Evolutionary conservation across 2,113 vertebrate genomes (phyloP).

Genomic region (Oncorhynchus nerka): DNA sequence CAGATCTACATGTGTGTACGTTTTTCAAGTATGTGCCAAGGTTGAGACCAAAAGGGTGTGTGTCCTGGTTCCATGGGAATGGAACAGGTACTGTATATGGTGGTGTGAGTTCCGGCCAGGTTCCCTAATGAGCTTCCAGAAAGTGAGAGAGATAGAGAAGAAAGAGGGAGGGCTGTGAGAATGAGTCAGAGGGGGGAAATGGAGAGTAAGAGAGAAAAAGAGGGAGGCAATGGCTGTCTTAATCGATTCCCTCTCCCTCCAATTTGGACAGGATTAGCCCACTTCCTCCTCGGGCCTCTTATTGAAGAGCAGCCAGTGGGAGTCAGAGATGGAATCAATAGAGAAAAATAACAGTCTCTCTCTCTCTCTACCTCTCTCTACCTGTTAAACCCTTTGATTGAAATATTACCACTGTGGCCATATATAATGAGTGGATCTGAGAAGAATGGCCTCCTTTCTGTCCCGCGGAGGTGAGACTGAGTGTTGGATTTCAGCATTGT

Average conservation of each 20-base stretch:
- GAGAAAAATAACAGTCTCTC: constrained; percentile 64
- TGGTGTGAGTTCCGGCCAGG: constrained; percentile 37
- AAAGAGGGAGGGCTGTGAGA: background rate
- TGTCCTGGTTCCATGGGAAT: constrained; percentile 20
- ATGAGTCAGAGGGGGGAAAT: background rate
- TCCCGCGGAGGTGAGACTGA: constrained; percentile 50
- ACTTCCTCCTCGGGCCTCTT: constrained; percentile 66
- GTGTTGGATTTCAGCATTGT: constrained; percentile 66
- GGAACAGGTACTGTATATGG: constrained; percentile 22
- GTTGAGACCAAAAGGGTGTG: background rate
- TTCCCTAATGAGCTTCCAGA: too few species aligned
- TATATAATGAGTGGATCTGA: constrained; percentile 32
- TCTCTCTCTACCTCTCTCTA: background rate
- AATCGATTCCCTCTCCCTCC: constrained; percentile 67
- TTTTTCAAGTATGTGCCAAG: too few species aligned
- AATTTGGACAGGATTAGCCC: constrained; percentile 74
- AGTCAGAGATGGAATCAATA: constrained; percentile 70
- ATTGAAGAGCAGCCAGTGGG: constrained; percentile 66
- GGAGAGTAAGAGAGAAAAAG: constrained; percentile 39
- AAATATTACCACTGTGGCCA: constrained; percentile 56
- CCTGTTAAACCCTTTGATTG: constrained; percentile 71
- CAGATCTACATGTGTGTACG: background rate
- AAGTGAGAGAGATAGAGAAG: too few species aligned
- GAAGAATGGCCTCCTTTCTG: constrained; percentile 70
- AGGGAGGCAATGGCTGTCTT: constrained; percentile 62